Conservation (phyloP, 2,113 vertebrate species). For the Edolisoma coerulescens region DNA sequence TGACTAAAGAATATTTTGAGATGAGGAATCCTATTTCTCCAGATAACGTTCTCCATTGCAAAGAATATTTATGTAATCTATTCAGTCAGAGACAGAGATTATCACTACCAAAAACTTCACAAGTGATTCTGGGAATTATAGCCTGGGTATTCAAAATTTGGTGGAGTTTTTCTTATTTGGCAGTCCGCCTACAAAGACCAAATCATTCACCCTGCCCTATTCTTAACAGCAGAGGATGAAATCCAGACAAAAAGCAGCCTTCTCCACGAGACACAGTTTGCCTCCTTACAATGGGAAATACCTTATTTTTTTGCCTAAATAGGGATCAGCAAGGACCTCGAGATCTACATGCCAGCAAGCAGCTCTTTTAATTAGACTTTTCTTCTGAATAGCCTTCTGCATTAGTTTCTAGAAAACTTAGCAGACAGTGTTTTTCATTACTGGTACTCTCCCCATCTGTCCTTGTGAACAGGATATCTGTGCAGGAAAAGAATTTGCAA, state of each 20-base stretch:
- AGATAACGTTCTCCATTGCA: not conserved
- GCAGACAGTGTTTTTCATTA: constrained; percentile 1
- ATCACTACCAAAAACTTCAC: not conserved
- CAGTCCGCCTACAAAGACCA: not conserved
- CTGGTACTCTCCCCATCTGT: not conserved
- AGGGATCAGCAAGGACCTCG: not conserved
- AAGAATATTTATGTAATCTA: not conserved
- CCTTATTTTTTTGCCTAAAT: constrained; percentile 8
- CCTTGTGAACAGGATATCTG: not conserved
- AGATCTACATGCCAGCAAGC: not conserved
- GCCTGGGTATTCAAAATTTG: not conserved
- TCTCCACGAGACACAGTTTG: not conserved
- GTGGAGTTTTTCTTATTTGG: not conserved
- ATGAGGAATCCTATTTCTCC: not conserved
- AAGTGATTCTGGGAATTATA: not conserved
- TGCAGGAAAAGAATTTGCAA: not conserved
- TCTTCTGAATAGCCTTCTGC: not conserved
- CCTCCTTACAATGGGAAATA: not conserved
- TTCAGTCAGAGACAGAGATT: not conserved
- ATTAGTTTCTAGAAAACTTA: constrained; percentile 40
- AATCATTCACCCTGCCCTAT: not conserved
- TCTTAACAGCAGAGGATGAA: constrained; percentile 7
- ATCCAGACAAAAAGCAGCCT: not conserved
- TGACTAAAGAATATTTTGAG: not conserved
- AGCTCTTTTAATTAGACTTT: constrained; percentile 14